These are phyloP conservation scores for Chaetodon trifascialis DNA, from an alignment of 2,113 vertebrate species.

Conservation along the genomic window DNA sequence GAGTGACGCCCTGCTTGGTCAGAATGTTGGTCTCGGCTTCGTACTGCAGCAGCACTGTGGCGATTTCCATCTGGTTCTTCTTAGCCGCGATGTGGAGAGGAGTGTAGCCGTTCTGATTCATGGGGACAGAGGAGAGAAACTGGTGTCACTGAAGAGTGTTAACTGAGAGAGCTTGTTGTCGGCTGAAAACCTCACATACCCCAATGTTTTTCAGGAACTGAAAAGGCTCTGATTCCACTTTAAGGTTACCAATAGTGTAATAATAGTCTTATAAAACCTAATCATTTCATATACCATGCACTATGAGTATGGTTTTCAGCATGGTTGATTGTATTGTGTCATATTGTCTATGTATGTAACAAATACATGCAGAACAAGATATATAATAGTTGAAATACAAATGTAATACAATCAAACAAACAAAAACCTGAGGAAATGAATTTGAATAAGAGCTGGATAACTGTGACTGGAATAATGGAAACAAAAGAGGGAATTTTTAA, in stretches of 20 bases:
- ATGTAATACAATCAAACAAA: too few species aligned
- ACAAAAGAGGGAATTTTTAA: too few species aligned
- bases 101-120: constrained; percentile 94
- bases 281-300: not conserved
- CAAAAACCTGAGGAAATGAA: too few species aligned
- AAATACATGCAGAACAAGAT: too few species aligned
- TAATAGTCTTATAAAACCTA: not conserved
- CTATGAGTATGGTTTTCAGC: not conserved
- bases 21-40: constrained; percentile 93
- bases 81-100: constrained; percentile 97
- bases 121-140: not conserved
- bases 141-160: not conserved
- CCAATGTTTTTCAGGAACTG: too few species aligned
- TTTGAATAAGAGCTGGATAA: too few species aligned
- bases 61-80: constrained; percentile 99
- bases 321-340: too few species aligned
- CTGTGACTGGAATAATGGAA: too few species aligned
- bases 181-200: not conserved
- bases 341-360: not conserved
- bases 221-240: not conserved
- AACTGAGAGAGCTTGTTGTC: not conserved
- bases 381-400: too few species aligned
- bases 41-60: constrained; percentile 90
- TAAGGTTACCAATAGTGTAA: not conserved
- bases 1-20: constrained; percentile 95